Percentiles rank a stretch among this genome's conserved stretches.
These are phyloP conservation scores for Allolobophora icterica DNA, from an alignment of 2,888 invertebrate genomes.

Conservation along the genomic window DNA sequence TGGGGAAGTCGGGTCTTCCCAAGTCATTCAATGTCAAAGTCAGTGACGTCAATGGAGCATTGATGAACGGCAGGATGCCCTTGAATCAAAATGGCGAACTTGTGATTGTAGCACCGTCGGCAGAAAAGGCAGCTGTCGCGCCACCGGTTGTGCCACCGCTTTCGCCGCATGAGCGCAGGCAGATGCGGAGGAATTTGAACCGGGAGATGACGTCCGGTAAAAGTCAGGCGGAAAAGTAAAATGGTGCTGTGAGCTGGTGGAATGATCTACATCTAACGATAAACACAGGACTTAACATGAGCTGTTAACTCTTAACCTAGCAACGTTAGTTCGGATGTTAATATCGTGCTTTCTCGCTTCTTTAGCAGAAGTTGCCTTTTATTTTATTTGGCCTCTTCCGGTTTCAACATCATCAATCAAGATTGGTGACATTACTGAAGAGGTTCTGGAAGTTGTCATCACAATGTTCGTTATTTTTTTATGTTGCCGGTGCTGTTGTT, in stretches of 20 bases:
- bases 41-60: not conserved
- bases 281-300: not conserved
- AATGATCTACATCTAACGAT: not conserved
- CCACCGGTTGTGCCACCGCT: not conserved
- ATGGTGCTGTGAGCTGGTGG: not conserved
- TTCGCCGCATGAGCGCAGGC: not conserved
- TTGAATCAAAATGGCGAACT: not conserved
- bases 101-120: not conserved
- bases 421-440: not conserved
- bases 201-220: conserved; percentile 9
- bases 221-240: not conserved
- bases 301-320: not conserved
- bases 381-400: not conserved
- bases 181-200: conserved; percentile 24
- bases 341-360: conserved; percentile 17
- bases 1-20: not conserved
- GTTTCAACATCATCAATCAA: not conserved
- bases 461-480: not conserved
- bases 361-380: not conserved
- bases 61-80: not conserved
- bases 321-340: not conserved
- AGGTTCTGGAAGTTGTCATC: not conserved
- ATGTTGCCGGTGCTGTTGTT: not conserved
- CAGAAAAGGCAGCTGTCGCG: not conserved
- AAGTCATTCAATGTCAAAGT: not conserved